phyloP scores from a whole-genome alignment of 1,140 invertebrate genomes.

The Penaeus japonicus region DNA sequence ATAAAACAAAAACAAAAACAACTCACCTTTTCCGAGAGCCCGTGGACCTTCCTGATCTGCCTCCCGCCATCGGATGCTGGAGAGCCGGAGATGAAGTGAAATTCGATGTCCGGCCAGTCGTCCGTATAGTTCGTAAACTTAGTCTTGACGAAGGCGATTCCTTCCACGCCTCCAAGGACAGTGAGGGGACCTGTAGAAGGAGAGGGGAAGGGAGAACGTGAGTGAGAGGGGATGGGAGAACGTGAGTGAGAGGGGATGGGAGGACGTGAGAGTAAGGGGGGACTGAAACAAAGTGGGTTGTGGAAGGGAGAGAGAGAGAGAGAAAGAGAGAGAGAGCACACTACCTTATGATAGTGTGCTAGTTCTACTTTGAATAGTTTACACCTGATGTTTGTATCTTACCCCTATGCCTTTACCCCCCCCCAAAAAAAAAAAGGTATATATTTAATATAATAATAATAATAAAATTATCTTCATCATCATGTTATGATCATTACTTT shows the following conservation, averaged over 20 bases:
- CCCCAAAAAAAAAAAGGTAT: too few species aligned
- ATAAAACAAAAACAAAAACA: not conserved
- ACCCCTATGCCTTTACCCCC: too few species aligned
- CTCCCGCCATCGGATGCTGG: constrained; percentile 86
- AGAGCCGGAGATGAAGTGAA: constrained; percentile 90
- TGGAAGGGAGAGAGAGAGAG: not conserved
- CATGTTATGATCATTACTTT: too few species aligned
- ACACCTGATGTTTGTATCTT: too few species aligned
- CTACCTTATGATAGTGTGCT: too few species aligned
- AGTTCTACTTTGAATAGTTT: too few species aligned
- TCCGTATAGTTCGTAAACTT: constrained; percentile 83
- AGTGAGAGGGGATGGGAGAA: not conserved
- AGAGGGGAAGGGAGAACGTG: not conserved
- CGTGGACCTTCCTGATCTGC: constrained; percentile 83
- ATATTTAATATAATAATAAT: too few species aligned
- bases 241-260: not conserved
- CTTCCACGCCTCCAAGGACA: constrained; percentile 89
- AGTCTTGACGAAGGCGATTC: constrained; percentile 87
- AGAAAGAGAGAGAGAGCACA: not conserved
- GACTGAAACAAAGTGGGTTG: not conserved
- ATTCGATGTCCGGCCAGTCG: constrained; percentile 90
- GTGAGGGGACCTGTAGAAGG: constrained; percentile 80
- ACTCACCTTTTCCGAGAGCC: constrained; percentile 69
- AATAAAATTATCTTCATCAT: too few species aligned
- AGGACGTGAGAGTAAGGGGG: not conserved